Conservation (phyloP, 2,888 invertebrate species). For the Priocnemis perturbator region DNA sequence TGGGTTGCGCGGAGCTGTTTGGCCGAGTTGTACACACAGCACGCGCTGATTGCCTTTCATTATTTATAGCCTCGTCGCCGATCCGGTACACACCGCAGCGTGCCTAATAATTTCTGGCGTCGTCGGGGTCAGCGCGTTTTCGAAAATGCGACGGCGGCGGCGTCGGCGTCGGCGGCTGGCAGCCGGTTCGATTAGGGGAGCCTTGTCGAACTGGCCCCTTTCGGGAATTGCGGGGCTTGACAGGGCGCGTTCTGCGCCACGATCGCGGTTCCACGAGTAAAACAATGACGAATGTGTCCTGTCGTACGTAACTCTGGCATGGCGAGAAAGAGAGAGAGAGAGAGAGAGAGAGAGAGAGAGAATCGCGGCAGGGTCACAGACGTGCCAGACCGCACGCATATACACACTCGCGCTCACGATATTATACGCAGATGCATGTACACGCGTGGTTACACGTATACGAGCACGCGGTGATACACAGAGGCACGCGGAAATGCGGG, state of each 20-base stretch:
- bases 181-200: conserved; percentile 55
- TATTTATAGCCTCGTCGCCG: no score
- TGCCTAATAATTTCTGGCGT: conserved; percentile 2
- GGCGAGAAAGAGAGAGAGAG: conserved; percentile 9
- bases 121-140: conserved; percentile 23
- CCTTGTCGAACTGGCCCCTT: conserved; percentile 48
- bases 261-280: conserved; percentile 37
- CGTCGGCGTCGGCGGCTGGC: not conserved
- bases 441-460: not conserved
- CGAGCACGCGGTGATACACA: not conserved
- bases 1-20: no score
- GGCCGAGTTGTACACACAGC: no score
- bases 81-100: not conserved
- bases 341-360: conserved; percentile 17
- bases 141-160: conserved; percentile 29
- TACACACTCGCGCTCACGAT: conserved; percentile 4
- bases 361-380: not conserved
- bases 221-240: conserved; percentile 51
- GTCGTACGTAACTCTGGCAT: conserved; percentile 27
- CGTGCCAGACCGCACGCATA: conserved; percentile 4
- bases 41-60: no score
- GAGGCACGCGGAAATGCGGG: conserved; percentile 32
- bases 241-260: conserved; percentile 24
- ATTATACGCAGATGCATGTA: conserved; percentile 14
- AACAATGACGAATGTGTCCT: conserved; percentile 60